Evolutionary conservation across 2,888 invertebrate species (phyloP), one percentile per base, ranked within the genome.

Genomic region (Listrodromus nycthemerus): DNA sequence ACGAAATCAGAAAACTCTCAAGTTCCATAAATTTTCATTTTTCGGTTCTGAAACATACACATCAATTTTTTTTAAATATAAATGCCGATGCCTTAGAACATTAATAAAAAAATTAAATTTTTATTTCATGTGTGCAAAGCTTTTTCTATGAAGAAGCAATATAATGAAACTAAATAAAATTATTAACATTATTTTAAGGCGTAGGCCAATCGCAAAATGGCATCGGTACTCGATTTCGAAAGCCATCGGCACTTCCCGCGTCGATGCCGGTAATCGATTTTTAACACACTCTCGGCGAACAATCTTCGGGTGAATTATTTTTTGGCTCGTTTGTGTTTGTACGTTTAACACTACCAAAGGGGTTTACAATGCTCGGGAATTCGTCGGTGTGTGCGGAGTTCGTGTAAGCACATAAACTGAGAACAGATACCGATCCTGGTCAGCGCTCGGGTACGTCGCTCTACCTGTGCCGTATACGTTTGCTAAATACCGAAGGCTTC

Each of bases 401-500:
- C 27, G 33, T n/a, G 65, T 41, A 16, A 55, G 55, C 21, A 55
- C 24, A 41, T 21, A 55, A 19, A 13, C 19, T 16, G 33, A 63
- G 37, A 13, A 70, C 70, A 83, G 74, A 79, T 79, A 70, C 69
- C 70, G 70, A 83, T 75, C 79, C 82, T 83, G 70, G 50, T 50
- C 61, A 50, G 66, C 66, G 66, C 27, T 75, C 66, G 67, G 24
- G 45, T 55, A 19, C 55, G 65, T 45, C 45, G 75, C 52, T 66
- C 52, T 66, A 73, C 37, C 65, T 81, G 79, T 86, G 77, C 83
- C 81, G 74, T 73, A 86, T 83, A 87, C 87, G 87, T 87, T 87
- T 84, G 88, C 88, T 86, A 89, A 91, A 90, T 89, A 89, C 89
- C 88, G 87, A 89, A 88, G 88, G 87, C 89, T 89, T 90, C 87